These are phyloP conservation scores for Triops longicaudatus DNA, from an alignment of 1,140 invertebrate genomes.

Conservation along the genomic window DNA sequence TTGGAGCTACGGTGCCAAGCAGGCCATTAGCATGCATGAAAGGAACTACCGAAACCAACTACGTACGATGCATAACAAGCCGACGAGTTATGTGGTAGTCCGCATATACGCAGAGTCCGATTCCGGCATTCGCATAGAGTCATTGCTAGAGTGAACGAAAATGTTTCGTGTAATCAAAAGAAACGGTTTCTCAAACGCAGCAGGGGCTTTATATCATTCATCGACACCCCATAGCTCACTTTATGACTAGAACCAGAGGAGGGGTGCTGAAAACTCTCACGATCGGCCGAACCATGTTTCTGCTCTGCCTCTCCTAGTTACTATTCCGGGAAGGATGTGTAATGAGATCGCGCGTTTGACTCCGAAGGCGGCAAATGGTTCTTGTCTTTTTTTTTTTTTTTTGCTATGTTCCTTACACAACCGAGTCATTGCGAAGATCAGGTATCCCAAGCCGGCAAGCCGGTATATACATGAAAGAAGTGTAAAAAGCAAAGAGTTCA, in stretches of 20 bases:
- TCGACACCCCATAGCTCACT: background rate
- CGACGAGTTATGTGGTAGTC: background rate
- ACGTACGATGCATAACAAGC: slow-evolving; percentile 14
- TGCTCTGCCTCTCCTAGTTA: background rate
- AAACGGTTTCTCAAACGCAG: background rate
- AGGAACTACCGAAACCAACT: slow-evolving; percentile 2
- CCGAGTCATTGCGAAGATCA: background rate
- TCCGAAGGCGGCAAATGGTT: background rate
- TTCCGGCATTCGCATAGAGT: background rate
- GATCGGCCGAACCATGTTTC: background rate
- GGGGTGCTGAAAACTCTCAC: background rate
- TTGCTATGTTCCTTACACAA: background rate
- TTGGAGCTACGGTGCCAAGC: background rate
- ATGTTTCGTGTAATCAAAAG: background rate
- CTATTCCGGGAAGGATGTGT: background rate
- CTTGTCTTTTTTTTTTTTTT: background rate
- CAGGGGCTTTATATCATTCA: slow-evolving; percentile 1
- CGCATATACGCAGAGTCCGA: background rate
- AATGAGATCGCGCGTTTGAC: background rate
- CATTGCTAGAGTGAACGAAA: background rate
- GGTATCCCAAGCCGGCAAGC: background rate
- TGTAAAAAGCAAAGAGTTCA: no score
- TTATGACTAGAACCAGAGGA: background rate
- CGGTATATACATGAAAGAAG: background rate
- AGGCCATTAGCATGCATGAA: slow-evolving; percentile 10